A percentile compares a stretch with the other conserved stretches of the same genome.
Evolutionary conservation across 2,113 vertebrate species (phyloP).

Genomic region (Kobus ellipsiprymnus): DNA sequence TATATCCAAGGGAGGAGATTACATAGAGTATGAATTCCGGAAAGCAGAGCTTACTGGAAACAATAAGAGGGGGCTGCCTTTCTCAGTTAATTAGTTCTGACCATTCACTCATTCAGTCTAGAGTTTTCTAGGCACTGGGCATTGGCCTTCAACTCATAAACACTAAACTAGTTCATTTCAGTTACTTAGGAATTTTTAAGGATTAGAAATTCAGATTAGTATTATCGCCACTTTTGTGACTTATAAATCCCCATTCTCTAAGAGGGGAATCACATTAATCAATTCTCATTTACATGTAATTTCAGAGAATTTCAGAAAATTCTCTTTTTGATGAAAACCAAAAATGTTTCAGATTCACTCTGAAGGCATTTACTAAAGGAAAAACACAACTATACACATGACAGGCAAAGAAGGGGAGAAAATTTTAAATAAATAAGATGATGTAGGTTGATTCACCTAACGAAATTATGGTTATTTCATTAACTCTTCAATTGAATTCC

Average conservation of each 20-base stretch:
- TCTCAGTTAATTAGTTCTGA: neutral
- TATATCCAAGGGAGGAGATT: neutral
- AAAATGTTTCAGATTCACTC: conserved; percentile 3
- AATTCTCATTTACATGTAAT: conserved; percentile 6
- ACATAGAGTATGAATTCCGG: neutral
- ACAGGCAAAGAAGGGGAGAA: conserved; percentile 12
- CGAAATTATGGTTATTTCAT: conserved; percentile 51
- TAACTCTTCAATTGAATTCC: conserved; percentile 23
- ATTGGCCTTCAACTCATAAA: neutral
- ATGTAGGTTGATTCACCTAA: conserved; percentile 31
- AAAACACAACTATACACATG: neutral
- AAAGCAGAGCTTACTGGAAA: neutral
- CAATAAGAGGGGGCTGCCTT: neutral
- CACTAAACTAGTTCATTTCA: neutral
- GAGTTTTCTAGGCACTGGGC: neutral
- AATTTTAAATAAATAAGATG: conserved; percentile 43
- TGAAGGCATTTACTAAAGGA: conserved; percentile 23
- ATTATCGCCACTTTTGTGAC: neutral
- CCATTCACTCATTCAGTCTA: neutral
- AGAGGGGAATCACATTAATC: neutral
- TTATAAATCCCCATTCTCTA: neutral
- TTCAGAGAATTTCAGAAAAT: neutral
- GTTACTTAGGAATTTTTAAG: neutral
- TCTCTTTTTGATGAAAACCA: conserved; percentile 5
- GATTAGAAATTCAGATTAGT: conserved; percentile 19